Base-by-base conservation (phyloP, 2,797 vertebrate genomes). In the Xenopus petersii region DNA sequence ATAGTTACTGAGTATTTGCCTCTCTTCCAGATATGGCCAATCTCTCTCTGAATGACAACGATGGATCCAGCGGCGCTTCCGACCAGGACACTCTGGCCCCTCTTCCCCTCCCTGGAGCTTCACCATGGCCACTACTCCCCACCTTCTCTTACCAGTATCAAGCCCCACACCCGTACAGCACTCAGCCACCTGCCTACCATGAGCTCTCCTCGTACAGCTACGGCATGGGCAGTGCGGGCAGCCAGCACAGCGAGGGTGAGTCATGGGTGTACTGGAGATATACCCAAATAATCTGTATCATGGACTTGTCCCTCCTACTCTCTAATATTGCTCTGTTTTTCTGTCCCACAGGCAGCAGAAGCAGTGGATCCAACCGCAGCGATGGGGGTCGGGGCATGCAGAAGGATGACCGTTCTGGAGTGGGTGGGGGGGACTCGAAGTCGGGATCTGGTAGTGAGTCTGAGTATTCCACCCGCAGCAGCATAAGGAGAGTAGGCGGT, bases 51-150 rank as follows among this genome's bases (percentile, higher is more conserved):
- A 96, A 96, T n/a, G 95, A 97, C 80, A 96, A 96, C 0, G 95
- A 96, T 0, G 95, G 95, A 59, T 96, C 95, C 60, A 97, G 95
- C 2, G 95, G 95, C 6, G 94, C 95, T 21, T 95, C 95, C 0
- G 95, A 97, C 83, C 94, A 97, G 87, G 95, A 96, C 87, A 96
- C 95, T 0, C 67, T 97, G 79, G 94, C 95, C 1, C 95, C 95
- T 7, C 88, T 96, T 58, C 94, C 94, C 0, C 88, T 94, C 67
- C 93, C 94, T 0, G 95, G 94, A 7, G 90, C 93, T 7, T 93
- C 94, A 0, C 94, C 95, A 0, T 96, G 95, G 95, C 95, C 95
- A 0, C 87, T 96, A 80, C 91, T 97, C 85, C 94, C 94, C 77
- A 92, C 95, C 64, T 96, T 95, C 83, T 92, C 94, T 63, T 96